Conservation (phyloP, 2,113 vertebrate species). For the Saimiri boliviensis region DNA sequence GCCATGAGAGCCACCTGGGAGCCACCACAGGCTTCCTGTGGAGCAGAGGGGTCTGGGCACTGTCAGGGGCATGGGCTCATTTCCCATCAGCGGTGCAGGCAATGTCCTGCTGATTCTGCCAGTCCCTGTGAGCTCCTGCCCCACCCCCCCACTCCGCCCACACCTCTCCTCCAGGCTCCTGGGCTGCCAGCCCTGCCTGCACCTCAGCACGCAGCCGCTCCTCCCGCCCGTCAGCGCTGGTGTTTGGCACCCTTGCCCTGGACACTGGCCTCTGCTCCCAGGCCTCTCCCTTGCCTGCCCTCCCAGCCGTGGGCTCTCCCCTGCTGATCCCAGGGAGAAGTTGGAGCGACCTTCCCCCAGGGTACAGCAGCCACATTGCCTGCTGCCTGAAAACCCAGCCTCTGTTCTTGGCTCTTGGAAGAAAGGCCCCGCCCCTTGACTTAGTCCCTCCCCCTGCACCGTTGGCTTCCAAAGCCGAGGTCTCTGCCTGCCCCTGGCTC, state of each 20-base stretch:
- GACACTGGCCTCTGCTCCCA: too few species aligned
- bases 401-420: neutral
- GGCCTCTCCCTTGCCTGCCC: too few species aligned
- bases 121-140: too few species aligned
- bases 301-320: too few species aligned
- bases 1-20: neutral
- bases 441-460: neutral
- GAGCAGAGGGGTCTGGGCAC: neutral
- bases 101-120: too few species aligned
- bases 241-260: too few species aligned
- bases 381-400: neutral
- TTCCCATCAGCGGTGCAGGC: too few species aligned
- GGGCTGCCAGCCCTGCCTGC: too few species aligned
- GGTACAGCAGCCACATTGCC: neutral
- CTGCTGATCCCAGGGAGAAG: neutral
- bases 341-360: neutral
- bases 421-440: neutral
- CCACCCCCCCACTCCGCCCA: too few species aligned
- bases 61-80: too few species aligned
- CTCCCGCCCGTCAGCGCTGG: too few species aligned
- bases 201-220: rapidly evolving
- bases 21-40: rapidly evolving
- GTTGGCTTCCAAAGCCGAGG: neutral
- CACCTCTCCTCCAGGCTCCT: too few species aligned
- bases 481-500: rapidly evolving